phyloP scores from a whole-genome alignment of 2,888 invertebrate genomes.

The Reticulitermes lucifugus region DNA sequence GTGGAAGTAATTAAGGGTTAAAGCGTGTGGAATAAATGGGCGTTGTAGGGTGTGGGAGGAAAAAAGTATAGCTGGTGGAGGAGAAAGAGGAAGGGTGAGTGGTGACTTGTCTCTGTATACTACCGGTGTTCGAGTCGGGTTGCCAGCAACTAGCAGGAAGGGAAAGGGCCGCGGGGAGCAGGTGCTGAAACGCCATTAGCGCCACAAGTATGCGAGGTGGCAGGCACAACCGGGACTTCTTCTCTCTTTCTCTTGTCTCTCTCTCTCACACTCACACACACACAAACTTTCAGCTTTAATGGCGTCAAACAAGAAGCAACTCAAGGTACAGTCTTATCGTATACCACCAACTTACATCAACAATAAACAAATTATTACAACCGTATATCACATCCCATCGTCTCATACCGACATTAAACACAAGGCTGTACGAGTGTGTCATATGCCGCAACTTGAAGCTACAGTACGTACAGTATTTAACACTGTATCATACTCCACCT shows the following conservation, averaged over 20 bases:
- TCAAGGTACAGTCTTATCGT: background rate
- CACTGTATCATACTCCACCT: too few species aligned
- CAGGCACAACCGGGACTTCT: background rate
- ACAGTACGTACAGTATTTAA: too few species aligned
- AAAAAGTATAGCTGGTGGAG: background rate
- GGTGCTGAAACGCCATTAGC: conserved; percentile 24
- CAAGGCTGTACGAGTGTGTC: too few species aligned
- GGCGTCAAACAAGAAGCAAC: conserved; percentile 26
- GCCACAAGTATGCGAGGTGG: background rate
- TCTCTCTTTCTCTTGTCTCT: background rate
- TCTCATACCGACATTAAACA: background rate
- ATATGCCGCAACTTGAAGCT: too few species aligned
- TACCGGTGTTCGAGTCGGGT: background rate
- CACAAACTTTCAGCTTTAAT: conserved; percentile 12
- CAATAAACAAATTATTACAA: too few species aligned
- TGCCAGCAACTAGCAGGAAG: background rate
- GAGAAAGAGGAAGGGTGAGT: background rate
- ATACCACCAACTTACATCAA: background rate
- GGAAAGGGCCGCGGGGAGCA: conserved; percentile 8
- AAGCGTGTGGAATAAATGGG: conserved; percentile 33
- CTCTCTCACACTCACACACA: background rate
- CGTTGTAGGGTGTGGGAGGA: background rate
- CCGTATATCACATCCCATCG: too few species aligned
- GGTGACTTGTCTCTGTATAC: conserved; percentile 3
- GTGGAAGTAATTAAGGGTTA: conserved; percentile 32